These are phyloP conservation scores for Carterocephalus palaemon DNA, from an alignment of 2,888 invertebrate species.

Conservation along the genomic window DNA sequence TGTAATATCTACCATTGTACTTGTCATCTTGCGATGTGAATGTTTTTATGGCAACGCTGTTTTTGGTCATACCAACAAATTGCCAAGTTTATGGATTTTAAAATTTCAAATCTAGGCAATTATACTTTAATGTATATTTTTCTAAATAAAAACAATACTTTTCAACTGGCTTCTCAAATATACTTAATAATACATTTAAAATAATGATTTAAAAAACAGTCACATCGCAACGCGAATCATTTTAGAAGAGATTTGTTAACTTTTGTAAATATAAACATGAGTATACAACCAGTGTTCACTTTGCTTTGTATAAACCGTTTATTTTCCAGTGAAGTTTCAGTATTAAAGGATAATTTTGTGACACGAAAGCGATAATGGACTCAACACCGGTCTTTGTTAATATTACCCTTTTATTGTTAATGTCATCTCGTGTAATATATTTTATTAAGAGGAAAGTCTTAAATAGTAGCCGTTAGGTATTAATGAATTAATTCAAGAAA, in stretches of 20 bases:
- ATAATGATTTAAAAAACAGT: slow-evolving; percentile 34
- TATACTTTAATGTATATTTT: slow-evolving; percentile 13
- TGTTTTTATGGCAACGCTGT: slow-evolving; percentile 31
- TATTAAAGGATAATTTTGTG: slow-evolving; percentile 55
- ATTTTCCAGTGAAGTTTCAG: slow-evolving; percentile 59
- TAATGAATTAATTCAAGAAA: slow-evolving; percentile 77
- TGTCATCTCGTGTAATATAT: slow-evolving; percentile 74
- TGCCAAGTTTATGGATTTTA: slow-evolving; percentile 14
- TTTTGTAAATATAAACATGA: slow-evolving; percentile 62
- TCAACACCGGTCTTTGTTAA: slow-evolving; percentile 60
- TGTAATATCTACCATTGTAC: slow-evolving; percentile 50
- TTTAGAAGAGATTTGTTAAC: slow-evolving; percentile 56
- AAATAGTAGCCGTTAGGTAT: slow-evolving; percentile 75
- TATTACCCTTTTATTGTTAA: slow-evolving; percentile 67
- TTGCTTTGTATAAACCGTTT: slow-evolving; percentile 57
- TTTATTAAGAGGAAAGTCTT: slow-evolving; percentile 77
- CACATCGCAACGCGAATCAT: slow-evolving; percentile 44
- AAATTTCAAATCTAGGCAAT: slow-evolving; percentile 9
- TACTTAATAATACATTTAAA: background rate
- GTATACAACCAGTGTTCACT: slow-evolving; percentile 24
- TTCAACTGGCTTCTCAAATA: slow-evolving; percentile 1
- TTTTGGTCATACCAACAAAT: slow-evolving; percentile 8
- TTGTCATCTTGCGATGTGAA: slow-evolving; percentile 42
- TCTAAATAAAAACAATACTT: slow-evolving; percentile 8
- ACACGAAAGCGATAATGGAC: slow-evolving; percentile 34